phyloP scores from a whole-genome alignment of 2,888 invertebrate genomes.

The Ernsta delagoae region DNA sequence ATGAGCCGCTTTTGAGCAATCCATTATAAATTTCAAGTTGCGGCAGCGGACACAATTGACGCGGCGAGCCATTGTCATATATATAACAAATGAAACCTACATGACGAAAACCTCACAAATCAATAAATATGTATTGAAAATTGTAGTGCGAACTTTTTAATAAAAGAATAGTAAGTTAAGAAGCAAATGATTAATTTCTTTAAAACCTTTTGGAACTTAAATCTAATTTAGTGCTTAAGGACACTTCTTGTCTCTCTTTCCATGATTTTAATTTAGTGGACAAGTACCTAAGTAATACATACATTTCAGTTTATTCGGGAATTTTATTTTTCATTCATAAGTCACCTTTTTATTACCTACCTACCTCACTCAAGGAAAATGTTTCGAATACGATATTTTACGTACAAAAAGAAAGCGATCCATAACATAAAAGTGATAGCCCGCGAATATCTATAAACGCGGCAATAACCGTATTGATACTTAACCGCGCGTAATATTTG shows the following conservation, averaged over 20 bases:
- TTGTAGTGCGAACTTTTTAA: not conserved
- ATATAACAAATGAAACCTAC: slow-evolving; percentile 28
- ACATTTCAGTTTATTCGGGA: not conserved
- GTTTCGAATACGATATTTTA: slow-evolving; percentile 17
- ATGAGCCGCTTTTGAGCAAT: slow-evolving; percentile 28
- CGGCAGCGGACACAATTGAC: slow-evolving; percentile 28
- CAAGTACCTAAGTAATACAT: not conserved
- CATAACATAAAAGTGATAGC: slow-evolving; percentile 33
- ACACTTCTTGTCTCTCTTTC: not conserved
- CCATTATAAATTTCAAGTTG: slow-evolving; percentile 30
- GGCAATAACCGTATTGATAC: slow-evolving; percentile 56
- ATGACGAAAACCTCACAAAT: slow-evolving; percentile 12
- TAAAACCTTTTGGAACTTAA: no score
- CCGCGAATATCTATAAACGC: slow-evolving; percentile 37
- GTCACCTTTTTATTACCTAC: not conserved
- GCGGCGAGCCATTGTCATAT: slow-evolving; percentile 23
- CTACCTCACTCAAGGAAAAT: slow-evolving; percentile 12
- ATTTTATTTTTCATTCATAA: slow-evolving; percentile 9
- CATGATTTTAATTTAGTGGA: not conserved
- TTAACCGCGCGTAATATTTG: slow-evolving; percentile 64
- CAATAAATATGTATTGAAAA: slow-evolving; percentile 13
- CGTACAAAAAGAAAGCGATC: slow-evolving; percentile 31
- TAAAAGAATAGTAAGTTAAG: no score
- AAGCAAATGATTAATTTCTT: no score
- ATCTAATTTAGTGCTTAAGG: no score